These are phyloP conservation scores for Nemopilema nomurai DNA, from an alignment of 30 jellyfish, hydroid and myxozoan species.

Conservation along the genomic window DNA sequence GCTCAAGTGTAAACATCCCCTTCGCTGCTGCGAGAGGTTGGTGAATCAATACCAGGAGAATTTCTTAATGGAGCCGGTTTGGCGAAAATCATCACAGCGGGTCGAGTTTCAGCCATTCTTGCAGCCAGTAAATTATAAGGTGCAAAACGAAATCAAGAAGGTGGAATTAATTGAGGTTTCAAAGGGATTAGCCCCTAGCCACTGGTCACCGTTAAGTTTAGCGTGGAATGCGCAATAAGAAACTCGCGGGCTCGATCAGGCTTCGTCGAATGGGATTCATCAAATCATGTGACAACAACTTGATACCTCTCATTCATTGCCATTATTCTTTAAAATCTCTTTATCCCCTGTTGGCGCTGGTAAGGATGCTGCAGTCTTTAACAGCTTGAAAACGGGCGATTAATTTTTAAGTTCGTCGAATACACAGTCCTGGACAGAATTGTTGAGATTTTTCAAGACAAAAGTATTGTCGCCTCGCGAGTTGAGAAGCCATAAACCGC, in stretches of 20 bases:
- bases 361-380: neutral
- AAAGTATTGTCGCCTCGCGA: too few relatives aligned
- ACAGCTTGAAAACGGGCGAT: too few relatives aligned
- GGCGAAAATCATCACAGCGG: neutral
- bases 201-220: slow-evolving; percentile 51
- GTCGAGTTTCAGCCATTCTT: neutral
- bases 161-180: neutral
- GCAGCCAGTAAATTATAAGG: neutral
- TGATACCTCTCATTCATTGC: neutral
- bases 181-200: neutral
- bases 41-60: neutral
- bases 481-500: too few relatives aligned
- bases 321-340: too few relatives aligned
- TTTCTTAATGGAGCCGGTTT: neutral
- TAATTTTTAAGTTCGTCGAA: too few relatives aligned
- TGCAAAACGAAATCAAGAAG: neutral
- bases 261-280: neutral
- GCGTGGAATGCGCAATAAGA: slow-evolving; percentile 24
- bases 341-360: neutral
- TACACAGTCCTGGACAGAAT: too few relatives aligned
- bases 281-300: neutral
- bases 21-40: too few relatives aligned
- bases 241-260: slow-evolving; percentile 13
- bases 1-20: too few relatives aligned
- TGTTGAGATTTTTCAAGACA: too few relatives aligned